Evolutionary conservation across 1,140 invertebrate genomes (phyloP).

Genomic region (Uloborus diversus): DNA sequence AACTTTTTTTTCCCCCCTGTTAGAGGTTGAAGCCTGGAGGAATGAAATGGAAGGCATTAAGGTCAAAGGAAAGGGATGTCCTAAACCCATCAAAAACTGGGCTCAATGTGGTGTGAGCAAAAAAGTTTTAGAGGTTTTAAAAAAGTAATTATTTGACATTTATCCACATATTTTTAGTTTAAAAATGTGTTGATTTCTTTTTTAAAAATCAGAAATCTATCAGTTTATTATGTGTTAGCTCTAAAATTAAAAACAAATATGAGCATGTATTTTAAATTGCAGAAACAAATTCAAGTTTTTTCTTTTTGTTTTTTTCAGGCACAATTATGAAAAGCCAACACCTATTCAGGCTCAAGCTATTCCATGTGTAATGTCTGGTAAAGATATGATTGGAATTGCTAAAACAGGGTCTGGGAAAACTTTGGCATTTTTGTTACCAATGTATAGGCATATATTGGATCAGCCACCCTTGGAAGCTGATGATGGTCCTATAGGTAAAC

Average conservation of each 20-base stretch:
- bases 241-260: no score
- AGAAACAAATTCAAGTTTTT: background rate
- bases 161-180: background rate
- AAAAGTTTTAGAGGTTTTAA: slow-evolving; percentile 93
- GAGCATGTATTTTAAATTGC: no score
- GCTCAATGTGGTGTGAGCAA: slow-evolving; percentile 98
- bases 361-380: slow-evolving; percentile 96
- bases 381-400: slow-evolving; percentile 98
- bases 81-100: slow-evolving; percentile 96
- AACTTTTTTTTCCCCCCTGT: slow-evolving; percentile 7
- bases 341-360: slow-evolving; percentile 99
- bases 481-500: slow-evolving; percentile 89
- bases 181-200: background rate
- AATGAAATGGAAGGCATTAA: slow-evolving; percentile 72
- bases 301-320: slow-evolving; percentile 62
- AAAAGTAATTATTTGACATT: slow-evolving; percentile 71
- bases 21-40: slow-evolving; percentile 69
- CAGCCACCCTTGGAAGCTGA: slow-evolving; percentile 92
- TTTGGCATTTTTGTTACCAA: slow-evolving; percentile 95
- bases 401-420: slow-evolving; percentile 99
- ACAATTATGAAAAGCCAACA: slow-evolving; percentile 96
- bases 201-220: background rate
- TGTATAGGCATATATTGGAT: slow-evolving; percentile 98
- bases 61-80: slow-evolving; percentile 82
- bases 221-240: background rate